Evolutionary conservation across 2,113 vertebrate genomes (phyloP).

Genomic region (Polypterus bichir): DNA sequence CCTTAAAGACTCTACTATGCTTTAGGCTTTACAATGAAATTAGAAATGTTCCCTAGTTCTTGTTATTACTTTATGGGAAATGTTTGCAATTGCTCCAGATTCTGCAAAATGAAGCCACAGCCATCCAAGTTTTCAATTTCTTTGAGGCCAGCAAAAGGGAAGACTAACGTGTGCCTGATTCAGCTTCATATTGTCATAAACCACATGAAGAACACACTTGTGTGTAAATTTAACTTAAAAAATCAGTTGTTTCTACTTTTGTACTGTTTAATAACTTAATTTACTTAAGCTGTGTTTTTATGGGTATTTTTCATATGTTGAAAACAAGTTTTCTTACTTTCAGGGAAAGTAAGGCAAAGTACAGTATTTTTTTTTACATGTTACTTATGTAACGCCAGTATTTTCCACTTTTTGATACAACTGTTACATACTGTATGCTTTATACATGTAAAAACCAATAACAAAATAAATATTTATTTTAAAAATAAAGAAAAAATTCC

Average conservation of each 20-base stretch:
- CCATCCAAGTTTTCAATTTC: constrained; percentile 18
- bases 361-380: constrained; percentile 91
- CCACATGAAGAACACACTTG: constrained; percentile 44
- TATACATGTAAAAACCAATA: constrained; percentile 98
- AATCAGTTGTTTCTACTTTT: constrained; percentile 54
- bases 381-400: constrained; percentile 98
- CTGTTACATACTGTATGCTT: constrained; percentile 99
- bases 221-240: constrained; percentile 54
- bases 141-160: constrained; percentile 31
- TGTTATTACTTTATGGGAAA: constrained; percentile 9
- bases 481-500: constrained; percentile 34
- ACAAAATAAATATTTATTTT: constrained; percentile 99
- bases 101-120: neutral
- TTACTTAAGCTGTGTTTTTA: constrained; percentile 89
- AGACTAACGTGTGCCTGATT: constrained; percentile 30
- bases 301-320: constrained; percentile 89
- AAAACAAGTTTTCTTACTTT: constrained; percentile 90
- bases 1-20: constrained; percentile 47
- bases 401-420: constrained; percentile 99
- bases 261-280: constrained; percentile 85
- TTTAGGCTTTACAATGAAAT: constrained; percentile 38
- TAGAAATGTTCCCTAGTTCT: constrained; percentile 10
- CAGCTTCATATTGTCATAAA: neutral
- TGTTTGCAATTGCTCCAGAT: constrained; percentile 9
- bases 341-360: constrained; percentile 92